Conservation (phyloP, 2,113 vertebrate species). For the Condylura cristata region DNA sequence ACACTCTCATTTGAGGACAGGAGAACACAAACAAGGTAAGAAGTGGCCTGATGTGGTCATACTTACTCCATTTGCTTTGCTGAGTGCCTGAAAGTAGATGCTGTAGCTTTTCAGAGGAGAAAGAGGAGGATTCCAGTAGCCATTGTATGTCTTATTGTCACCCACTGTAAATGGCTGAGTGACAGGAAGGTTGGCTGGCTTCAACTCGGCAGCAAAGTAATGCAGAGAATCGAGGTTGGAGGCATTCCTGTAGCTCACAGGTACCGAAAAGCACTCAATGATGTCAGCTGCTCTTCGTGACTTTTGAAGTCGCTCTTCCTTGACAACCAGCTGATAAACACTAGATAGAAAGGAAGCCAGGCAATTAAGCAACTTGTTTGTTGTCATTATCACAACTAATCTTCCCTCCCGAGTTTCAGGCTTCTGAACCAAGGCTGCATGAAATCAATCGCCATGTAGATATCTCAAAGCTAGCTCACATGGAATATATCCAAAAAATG, state of each 20-base stretch:
- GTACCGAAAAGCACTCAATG: slow-evolving; percentile 93
- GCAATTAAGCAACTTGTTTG: neutral
- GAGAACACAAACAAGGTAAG: neutral
- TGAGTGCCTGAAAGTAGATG: slow-evolving; percentile 98
- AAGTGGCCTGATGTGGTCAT: neutral
- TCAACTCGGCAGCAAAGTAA: slow-evolving; percentile 96
- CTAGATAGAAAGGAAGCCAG: slow-evolving; percentile 81
- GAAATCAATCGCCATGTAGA: neutral
- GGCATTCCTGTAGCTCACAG: slow-evolving; percentile 95
- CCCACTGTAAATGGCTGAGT: slow-evolving; percentile 96
- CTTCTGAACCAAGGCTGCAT: neutral
- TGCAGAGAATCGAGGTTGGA: slow-evolving; percentile 92
- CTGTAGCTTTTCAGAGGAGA: slow-evolving; percentile 98
- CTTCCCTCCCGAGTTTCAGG: neutral
- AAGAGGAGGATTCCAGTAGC: slow-evolving; percentile 97
- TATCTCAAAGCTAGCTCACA: neutral
- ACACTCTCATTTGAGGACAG: neutral
- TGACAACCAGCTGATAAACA: slow-evolving; percentile 96
- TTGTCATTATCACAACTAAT: neutral
- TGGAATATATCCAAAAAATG: neutral
- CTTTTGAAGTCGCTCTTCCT: slow-evolving; percentile 94
- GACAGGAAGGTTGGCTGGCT: slow-evolving; percentile 91
- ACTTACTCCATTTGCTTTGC: slow-evolving; percentile 97
- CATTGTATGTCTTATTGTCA: slow-evolving; percentile 98
- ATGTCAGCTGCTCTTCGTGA: slow-evolving; percentile 93